phyloP scores from a whole-genome alignment of 2,888 invertebrate species.

The Drosophila percnosoma region DNA sequence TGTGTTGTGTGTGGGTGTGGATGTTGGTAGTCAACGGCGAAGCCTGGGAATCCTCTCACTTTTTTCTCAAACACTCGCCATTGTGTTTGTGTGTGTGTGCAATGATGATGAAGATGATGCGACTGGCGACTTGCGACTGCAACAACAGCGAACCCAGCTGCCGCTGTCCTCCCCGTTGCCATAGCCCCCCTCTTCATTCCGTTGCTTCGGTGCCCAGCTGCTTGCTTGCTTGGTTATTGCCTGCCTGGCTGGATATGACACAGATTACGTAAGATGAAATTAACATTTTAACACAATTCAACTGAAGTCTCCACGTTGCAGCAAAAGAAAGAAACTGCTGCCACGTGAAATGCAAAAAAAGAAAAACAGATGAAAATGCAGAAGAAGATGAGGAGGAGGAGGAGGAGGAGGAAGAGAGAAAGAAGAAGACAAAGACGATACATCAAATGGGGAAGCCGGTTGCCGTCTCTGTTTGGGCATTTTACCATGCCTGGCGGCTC shows the following conservation, averaged over 20 bases:
- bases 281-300: slow-evolving; percentile 81
- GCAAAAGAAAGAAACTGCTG: slow-evolving; percentile 24
- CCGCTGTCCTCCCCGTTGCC: slow-evolving; percentile 11
- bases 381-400: background rate
- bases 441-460: slow-evolving; percentile 39
- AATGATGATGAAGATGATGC: slow-evolving; percentile 72
- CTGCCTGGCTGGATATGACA: slow-evolving; percentile 73
- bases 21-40: slow-evolving; percentile 43
- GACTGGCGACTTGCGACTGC: slow-evolving; percentile 38
- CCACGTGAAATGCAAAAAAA: slow-evolving; percentile 21
- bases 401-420: background rate
- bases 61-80: slow-evolving; percentile 71
- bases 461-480: slow-evolving; percentile 43
- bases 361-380: background rate
- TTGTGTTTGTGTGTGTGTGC: slow-evolving; percentile 38
- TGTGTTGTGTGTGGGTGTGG: slow-evolving; percentile 49
- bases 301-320: slow-evolving; percentile 53
- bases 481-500: slow-evolving; percentile 48
- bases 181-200: background rate
- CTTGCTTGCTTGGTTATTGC: slow-evolving; percentile 21
- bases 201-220: background rate
- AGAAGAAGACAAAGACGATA: slow-evolving; percentile 12
- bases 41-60: slow-evolving; percentile 84
- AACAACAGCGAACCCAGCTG: slow-evolving; percentile 30
- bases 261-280: slow-evolving; percentile 79